Conservation (phyloP, 2,888 invertebrate species). For the Pilophorus perplexus region DNA sequence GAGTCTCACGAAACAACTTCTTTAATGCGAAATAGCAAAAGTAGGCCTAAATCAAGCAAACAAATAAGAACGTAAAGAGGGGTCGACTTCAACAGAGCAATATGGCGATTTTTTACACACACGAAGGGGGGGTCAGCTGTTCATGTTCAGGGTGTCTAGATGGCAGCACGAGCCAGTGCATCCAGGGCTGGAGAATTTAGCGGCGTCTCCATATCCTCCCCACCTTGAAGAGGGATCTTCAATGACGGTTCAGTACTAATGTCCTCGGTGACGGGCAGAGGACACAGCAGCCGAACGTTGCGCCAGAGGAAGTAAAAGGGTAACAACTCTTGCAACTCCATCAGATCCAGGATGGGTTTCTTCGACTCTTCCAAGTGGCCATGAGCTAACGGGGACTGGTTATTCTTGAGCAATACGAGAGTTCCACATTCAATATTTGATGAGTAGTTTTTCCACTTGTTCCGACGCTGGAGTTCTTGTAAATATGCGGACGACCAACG, state of each 20-base stretch:
- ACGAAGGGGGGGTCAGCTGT: no score
- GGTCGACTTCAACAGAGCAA: no score
- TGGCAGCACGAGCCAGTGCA: no score
- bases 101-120: no score
- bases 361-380: neutral
- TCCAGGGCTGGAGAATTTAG: no score
- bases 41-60: no score
- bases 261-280: slow-evolving; percentile 18
- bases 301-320: neutral
- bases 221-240: slow-evolving; percentile 22
- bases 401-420: slow-evolving; percentile 24
- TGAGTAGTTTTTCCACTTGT: neutral
- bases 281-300: slow-evolving; percentile 21
- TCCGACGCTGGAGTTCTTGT: slow-evolving; percentile 4
- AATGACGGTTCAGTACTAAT: neutral
- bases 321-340: neutral
- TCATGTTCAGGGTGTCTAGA: no score
- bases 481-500: slow-evolving; percentile 24
- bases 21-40: no score
- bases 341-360: neutral
- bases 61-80: no score
- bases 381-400: slow-evolving; percentile 2
- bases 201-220: slow-evolving; percentile 8
- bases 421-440: neutral
- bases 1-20: no score